Percentiles rank a stretch among this genome's conserved stretches.
Conservation (phyloP, 2,797 vertebrate species). For the Aratinga solstitialis region DNA sequence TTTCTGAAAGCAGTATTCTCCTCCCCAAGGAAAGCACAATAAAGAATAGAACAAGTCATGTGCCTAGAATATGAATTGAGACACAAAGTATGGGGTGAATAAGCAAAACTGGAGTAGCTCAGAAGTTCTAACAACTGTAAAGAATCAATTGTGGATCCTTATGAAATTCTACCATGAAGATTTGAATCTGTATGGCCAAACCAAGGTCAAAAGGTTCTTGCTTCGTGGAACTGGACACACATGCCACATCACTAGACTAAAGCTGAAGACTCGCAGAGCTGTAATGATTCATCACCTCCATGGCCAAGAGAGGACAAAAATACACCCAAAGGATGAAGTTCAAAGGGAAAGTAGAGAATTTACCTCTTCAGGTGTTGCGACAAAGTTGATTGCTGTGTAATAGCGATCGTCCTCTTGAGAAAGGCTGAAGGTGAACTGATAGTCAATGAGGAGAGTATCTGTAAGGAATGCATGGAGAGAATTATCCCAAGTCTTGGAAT, state of each 20-base stretch:
- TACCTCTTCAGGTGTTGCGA: conserved; percentile 98
- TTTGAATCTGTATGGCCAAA: not conserved
- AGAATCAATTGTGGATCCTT: not conserved
- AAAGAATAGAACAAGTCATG: not conserved
- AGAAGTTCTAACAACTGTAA: not conserved
- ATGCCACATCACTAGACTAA: rapidly evolving
- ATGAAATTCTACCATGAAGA: not conserved
- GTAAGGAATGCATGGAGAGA: not conserved
- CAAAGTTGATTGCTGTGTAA: conserved; percentile 98
- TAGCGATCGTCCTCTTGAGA: conserved; percentile 98
- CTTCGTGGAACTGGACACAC: not conserved
- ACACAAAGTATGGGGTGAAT: not conserved
- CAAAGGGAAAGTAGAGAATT: not conserved
- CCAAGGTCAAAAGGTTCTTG: not conserved
- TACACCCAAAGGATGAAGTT: not conserved
- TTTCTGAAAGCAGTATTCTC: not conserved
- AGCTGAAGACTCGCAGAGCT: rapidly evolving
- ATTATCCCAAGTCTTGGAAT: not conserved
- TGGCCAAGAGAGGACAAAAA: not conserved
- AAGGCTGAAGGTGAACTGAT: conserved; percentile 99
- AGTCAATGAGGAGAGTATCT: conserved; percentile 98
- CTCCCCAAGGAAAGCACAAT: not conserved
- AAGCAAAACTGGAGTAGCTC: not conserved
- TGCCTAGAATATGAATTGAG: not conserved
- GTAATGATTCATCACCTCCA: not conserved